phyloP scores from a whole-genome alignment of 2,113 vertebrate species.

The Colius striatus region DNA sequence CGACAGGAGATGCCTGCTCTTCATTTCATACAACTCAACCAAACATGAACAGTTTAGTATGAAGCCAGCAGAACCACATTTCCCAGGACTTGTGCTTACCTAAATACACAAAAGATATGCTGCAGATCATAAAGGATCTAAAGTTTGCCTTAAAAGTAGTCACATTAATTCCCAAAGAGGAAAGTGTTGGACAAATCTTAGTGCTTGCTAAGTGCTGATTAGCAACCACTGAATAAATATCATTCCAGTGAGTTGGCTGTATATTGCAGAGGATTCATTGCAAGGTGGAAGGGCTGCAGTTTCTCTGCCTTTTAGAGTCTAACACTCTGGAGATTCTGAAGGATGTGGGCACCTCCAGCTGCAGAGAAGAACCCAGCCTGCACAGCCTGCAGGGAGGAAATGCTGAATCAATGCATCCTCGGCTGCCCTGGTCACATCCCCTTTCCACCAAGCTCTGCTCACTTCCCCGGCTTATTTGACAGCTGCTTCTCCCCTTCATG shows the following conservation, averaged over 20 bases:
- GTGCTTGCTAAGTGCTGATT: neutral
- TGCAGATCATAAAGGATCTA: neutral
- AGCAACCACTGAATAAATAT: neutral
- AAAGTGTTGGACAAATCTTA: neutral
- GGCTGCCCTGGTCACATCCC: accelerated
- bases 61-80: neutral
- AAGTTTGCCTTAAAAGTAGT: neutral
- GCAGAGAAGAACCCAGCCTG: neutral
- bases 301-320: neutral
- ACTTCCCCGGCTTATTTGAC: neutral
- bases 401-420: neutral
- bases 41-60: neutral
- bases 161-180: neutral
- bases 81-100: neutral
- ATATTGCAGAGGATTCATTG: neutral
- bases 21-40: neutral
- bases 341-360: neutral
- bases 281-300: neutral
- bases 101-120: neutral
- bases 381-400: neutral
- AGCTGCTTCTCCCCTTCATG: neutral
- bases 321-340: neutral
- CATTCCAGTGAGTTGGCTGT: neutral
- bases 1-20: neutral
- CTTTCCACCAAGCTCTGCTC: neutral